These are phyloP conservation scores for Limnothrissa miodon DNA, from an alignment of 2,113 vertebrate genomes.

Conservation along the genomic window DNA sequence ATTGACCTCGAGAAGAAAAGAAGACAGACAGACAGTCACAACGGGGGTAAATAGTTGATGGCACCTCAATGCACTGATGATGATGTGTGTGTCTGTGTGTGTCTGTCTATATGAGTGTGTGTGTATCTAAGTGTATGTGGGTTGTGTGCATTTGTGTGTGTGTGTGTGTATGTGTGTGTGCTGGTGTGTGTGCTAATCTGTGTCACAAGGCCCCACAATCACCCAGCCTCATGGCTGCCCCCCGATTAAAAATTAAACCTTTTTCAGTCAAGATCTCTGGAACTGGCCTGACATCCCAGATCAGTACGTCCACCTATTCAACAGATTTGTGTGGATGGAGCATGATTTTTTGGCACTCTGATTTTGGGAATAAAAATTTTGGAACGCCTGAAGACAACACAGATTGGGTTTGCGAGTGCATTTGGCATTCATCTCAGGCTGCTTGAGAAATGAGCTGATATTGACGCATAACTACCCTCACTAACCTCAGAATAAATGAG, in stretches of 20 bases:
- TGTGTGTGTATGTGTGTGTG: not conserved
- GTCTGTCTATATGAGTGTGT: not conserved
- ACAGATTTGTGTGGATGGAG: not conserved
- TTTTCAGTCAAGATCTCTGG: not conserved
- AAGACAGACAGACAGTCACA: not conserved
- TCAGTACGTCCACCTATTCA: not conserved
- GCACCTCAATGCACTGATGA: slow-evolving; percentile 24
- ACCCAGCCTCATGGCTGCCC: not conserved
- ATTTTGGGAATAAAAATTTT: not conserved
- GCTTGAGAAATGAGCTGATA: slow-evolving; percentile 28
- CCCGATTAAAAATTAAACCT: slow-evolving; percentile 3
- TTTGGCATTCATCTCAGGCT: slow-evolving; percentile 16
- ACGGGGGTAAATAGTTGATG: slow-evolving; percentile 24
- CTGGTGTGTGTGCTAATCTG: not conserved
- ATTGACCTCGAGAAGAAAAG: slow-evolving; percentile 19
- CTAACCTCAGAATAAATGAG: slow-evolving; percentile 36
- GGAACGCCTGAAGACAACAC: not conserved
- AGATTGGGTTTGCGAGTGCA: slow-evolving; percentile 18
- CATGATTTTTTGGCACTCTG: not conserved
- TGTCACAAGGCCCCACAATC: not conserved
- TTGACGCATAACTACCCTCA: slow-evolving; percentile 7
- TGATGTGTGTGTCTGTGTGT: not conserved
- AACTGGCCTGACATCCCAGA: not conserved
- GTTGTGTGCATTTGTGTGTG: not conserved
- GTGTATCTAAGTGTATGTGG: not conserved